A percentile compares a stretch with the other conserved stretches of the same genome.
Evolutionary conservation across 2,113 vertebrate species (phyloP).

Genomic region (Chionodraco myersi): DNA sequence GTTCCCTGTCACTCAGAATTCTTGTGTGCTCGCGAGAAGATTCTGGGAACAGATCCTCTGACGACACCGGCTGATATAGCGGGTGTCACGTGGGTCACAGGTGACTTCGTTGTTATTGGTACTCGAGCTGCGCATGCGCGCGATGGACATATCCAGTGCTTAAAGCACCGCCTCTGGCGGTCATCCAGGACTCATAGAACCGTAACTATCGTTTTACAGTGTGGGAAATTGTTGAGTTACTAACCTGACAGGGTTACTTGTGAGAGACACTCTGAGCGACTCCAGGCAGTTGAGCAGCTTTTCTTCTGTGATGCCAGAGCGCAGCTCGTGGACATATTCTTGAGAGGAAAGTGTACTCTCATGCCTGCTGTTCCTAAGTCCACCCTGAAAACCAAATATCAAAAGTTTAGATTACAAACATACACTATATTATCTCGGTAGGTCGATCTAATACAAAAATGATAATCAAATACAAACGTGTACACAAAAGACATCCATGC

Average conservation of each 20-base stretch:
- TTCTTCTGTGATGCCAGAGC: slow-evolving; percentile 95
- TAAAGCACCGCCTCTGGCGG: no score
- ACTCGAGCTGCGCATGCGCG: no score
- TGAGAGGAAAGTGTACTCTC: slow-evolving; percentile 96
- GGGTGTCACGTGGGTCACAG: no score
- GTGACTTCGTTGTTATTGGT: no score
- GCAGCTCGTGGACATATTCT: slow-evolving; percentile 96
- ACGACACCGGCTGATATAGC: no score
- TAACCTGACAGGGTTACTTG: slow-evolving; percentile 98
- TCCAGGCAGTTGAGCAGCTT: slow-evolving; percentile 97
- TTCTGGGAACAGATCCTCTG: no score
- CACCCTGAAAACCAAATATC: slow-evolving; percentile 86
- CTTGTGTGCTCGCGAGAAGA: no score
- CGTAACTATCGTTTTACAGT: neutral
- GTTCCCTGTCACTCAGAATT: no score
- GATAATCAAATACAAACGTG: neutral
- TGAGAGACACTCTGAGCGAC: slow-evolving; percentile 96
- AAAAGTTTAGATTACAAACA: slow-evolving; percentile 22
- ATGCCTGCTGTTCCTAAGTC: slow-evolving; percentile 97
- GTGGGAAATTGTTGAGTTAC: slow-evolving; percentile 35
- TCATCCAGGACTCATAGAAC: no score
- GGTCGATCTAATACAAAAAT: neutral
- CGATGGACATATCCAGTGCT: no score
- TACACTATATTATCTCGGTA: neutral
- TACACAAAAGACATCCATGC: neutral